phyloP scores from a whole-genome alignment of 2,888 invertebrate genomes.

The Harmothoe impar region DNA sequence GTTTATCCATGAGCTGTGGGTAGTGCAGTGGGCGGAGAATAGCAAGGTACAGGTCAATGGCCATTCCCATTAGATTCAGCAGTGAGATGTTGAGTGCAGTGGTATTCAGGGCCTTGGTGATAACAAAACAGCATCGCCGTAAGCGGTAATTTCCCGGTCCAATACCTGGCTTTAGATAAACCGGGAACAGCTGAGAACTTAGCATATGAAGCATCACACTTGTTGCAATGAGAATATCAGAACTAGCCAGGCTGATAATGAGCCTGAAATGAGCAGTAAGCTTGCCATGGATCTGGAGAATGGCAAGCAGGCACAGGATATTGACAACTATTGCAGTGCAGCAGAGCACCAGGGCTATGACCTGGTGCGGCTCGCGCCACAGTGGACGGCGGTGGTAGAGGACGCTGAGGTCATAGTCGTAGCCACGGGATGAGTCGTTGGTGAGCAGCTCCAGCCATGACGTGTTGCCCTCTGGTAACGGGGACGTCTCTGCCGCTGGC shows the following conservation, averaged over 20 bases:
- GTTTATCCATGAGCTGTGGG: slow-evolving; percentile 66
- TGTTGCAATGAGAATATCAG: slow-evolving; percentile 77
- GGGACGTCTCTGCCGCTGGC: neutral
- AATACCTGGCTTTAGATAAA: slow-evolving; percentile 34
- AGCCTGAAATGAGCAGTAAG: slow-evolving; percentile 76
- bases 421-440: neutral
- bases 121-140: slow-evolving; percentile 73
- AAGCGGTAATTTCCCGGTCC: slow-evolving; percentile 69
- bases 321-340: slow-evolving; percentile 73
- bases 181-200: slow-evolving; percentile 73
- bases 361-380: slow-evolving; percentile 32
- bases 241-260: slow-evolving; percentile 75
- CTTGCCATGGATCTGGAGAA: slow-evolving; percentile 72
- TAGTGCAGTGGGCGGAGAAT: slow-evolving; percentile 70
- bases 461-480: neutral
- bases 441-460: neutral
- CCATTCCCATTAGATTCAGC: slow-evolving; percentile 71
- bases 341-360: slow-evolving; percentile 68
- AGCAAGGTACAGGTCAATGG: slow-evolving; percentile 71
- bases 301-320: slow-evolving; percentile 75
- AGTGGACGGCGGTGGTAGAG: slow-evolving; percentile 23
- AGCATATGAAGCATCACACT: slow-evolving; percentile 74
- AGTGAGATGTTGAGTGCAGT: slow-evolving; percentile 74
- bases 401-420: neutral
- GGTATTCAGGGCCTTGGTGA: slow-evolving; percentile 74